Evolutionary conservation across 2,113 vertebrate genomes (phyloP).

Genomic region (Strigops habroptila): DNA sequence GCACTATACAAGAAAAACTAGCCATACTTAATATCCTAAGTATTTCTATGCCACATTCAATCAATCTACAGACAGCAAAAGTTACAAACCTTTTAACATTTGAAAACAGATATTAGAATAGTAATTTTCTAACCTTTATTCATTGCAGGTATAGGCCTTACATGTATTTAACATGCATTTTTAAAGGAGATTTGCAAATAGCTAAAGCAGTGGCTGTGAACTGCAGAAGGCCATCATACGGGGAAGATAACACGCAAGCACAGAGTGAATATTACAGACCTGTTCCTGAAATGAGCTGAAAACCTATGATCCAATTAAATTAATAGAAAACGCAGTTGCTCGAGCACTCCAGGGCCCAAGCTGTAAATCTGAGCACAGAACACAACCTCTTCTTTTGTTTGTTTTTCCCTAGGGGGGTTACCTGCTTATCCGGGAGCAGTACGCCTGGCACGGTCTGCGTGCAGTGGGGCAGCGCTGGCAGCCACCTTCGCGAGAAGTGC

Average conservation of each 20-base stretch:
- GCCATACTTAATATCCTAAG: background rate
- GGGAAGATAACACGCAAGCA: background rate
- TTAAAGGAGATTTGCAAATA: background rate
- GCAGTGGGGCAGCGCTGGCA: accelerated
- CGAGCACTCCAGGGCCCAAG: background rate
- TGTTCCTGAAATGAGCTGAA: background rate
- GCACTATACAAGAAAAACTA: background rate
- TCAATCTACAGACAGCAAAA: background rate
- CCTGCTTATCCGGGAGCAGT: background rate
- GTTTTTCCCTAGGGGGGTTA: accelerated
- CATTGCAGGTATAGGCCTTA: background rate
- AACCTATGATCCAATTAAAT: constrained; percentile 8
- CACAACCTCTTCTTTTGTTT: no score
- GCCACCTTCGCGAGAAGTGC: accelerated
- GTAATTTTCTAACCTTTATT: background rate
- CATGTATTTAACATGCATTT: background rate
- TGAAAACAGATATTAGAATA: background rate
- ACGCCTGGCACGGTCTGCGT: accelerated
- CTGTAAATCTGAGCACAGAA: background rate
- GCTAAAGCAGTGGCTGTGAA: background rate
- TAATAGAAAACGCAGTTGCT: background rate
- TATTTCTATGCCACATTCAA: background rate
- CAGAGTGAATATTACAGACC: background rate
- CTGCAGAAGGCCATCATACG: background rate
- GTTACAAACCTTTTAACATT: background rate